A percentile compares a stretch with the other conserved stretches of the same genome.
These are phyloP conservation scores for Rhyacophila brunnea DNA, from an alignment of 1,140 invertebrate species.

Conservation along the genomic window DNA sequence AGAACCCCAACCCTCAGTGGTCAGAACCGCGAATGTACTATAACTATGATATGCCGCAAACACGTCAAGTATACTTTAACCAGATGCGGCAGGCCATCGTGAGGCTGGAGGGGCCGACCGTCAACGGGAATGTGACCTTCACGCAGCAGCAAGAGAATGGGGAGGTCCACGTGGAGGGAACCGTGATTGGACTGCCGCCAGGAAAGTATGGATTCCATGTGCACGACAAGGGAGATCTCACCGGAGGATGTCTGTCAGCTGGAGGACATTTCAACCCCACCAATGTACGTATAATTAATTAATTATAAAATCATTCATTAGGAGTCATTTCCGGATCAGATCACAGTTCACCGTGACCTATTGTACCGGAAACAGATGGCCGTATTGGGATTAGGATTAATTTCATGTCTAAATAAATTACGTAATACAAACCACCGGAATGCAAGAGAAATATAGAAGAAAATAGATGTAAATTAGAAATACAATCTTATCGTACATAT, in stretches of 20 bases:
- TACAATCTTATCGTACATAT: too few relatives aligned
- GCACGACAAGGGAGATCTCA: slow-evolving; percentile 81
- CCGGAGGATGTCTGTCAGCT: slow-evolving; percentile 68
- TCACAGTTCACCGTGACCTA: too few relatives aligned
- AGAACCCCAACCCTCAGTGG: not conserved
- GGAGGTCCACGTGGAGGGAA: slow-evolving; percentile 65
- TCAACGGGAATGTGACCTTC: slow-evolving; percentile 63
- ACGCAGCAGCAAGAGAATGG: slow-evolving; percentile 57
- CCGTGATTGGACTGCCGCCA: slow-evolving; percentile 67
- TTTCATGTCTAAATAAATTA: too few relatives aligned
- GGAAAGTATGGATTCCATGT: slow-evolving; percentile 88
- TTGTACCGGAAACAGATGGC: too few relatives aligned
- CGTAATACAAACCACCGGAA: too few relatives aligned
- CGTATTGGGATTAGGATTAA: too few relatives aligned
- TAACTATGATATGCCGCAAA: slow-evolving; percentile 16
- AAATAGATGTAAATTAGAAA: too few relatives aligned
- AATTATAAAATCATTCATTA: too few relatives aligned
- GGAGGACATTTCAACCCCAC: slow-evolving; percentile 81
- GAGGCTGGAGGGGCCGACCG: slow-evolving; percentile 29
- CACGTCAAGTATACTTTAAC: not conserved
- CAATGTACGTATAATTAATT: slow-evolving; percentile 49
- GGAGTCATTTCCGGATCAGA: too few relatives aligned
- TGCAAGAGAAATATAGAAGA: too few relatives aligned
- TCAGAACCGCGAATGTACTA: slow-evolving; percentile 1
- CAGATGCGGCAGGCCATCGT: slow-evolving; percentile 25